A percentile compares a stretch with the other conserved stretches of the same genome.
Evolutionary conservation across 2,888 invertebrate species (phyloP).

Genomic region (Monopis laevigella): DNA sequence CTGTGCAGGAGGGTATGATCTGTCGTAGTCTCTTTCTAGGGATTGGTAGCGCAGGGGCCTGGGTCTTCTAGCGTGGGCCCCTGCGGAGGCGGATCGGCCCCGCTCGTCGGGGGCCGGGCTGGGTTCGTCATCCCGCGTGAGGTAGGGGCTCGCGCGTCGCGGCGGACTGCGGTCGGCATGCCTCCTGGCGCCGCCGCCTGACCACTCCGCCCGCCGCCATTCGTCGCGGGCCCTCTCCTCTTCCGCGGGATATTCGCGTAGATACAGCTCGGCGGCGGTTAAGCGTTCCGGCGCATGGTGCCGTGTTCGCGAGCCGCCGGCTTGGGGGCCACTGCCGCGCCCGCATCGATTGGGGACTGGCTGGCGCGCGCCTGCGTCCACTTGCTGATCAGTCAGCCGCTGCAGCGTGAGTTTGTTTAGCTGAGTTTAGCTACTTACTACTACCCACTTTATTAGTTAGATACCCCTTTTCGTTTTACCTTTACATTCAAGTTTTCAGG

Average conservation of each 20-base stretch:
- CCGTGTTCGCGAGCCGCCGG: constrained; percentile 57
- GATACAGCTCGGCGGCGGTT: constrained; percentile 62
- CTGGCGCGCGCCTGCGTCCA: constrained; percentile 38
- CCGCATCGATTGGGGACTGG: constrained; percentile 44
- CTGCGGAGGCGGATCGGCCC: constrained; percentile 77
- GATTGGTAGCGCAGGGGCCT: constrained; percentile 80
- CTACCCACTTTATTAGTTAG: no score
- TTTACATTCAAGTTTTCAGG: no score
- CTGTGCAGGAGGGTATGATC: constrained; percentile 89
- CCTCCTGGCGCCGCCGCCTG: constrained; percentile 66
- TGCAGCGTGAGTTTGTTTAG: constrained; percentile 41
- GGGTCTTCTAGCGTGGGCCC: constrained; percentile 80
- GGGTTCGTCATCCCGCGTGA: constrained; percentile 82
- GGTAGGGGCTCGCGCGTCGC: constrained; percentile 80
- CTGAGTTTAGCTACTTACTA: no score
- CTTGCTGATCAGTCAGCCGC: constrained; percentile 30
- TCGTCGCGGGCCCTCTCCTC: constrained; percentile 66
- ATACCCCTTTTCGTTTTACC: no score
- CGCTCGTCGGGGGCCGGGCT: constrained; percentile 84
- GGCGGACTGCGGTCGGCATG: constrained; percentile 92
- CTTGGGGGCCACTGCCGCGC: constrained; percentile 58
- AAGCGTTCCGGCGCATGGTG: constrained; percentile 54
- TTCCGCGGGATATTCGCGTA: constrained; percentile 61
- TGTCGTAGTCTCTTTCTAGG: constrained; percentile 81
- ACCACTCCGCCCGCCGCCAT: constrained; percentile 62